Evolutionary conservation across 1,140 invertebrate genomes (phyloP).

Genomic region (Formica exsecta): DNA sequence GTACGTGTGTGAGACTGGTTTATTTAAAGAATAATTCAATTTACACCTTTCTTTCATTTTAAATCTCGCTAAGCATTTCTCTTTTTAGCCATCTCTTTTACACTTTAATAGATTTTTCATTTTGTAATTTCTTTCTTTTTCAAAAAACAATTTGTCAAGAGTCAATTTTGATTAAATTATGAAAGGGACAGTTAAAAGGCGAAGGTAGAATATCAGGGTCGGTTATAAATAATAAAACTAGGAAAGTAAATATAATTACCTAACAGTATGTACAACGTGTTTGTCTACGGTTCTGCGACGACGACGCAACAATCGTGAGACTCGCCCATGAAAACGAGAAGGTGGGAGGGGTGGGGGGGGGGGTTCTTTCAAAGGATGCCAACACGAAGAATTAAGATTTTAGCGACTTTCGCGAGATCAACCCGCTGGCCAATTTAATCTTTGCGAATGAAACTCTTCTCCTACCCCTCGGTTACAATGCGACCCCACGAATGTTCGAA

Average conservation of each 20-base stretch:
- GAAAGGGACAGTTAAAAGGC: background rate
- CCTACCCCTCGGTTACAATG: constrained; percentile 18
- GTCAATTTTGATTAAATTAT: constrained; percentile 27
- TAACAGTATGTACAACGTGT: constrained; percentile 75
- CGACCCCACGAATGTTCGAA: constrained; percentile 26
- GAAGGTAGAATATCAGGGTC: background rate
- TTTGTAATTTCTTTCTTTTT: background rate
- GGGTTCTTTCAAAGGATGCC: constrained; percentile 71
- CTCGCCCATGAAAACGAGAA: constrained; percentile 71
- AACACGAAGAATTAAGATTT: constrained; percentile 75
- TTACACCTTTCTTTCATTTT: background rate
- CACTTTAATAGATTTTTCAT: constrained; percentile 11
- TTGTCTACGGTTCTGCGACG: constrained; percentile 70
- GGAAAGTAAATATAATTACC: constrained; percentile 84
- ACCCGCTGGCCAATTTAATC: constrained; percentile 73
- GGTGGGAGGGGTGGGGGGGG: background rate
- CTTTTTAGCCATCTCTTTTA: constrained; percentile 7
- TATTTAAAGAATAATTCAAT: constrained; percentile 37
- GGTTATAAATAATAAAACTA: constrained; percentile 81
- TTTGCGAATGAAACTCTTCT: constrained; percentile 60
- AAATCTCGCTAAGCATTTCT: background rate
- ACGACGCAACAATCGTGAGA: constrained; percentile 77
- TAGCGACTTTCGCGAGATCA: constrained; percentile 72
- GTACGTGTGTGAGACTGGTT: background rate
- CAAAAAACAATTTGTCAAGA: background rate